A percentile compares a stretch with the other conserved stretches of the same genome.
Evolutionary conservation across 2,888 invertebrate genomes (phyloP).

Genomic region (Agrotis segetum): DNA sequence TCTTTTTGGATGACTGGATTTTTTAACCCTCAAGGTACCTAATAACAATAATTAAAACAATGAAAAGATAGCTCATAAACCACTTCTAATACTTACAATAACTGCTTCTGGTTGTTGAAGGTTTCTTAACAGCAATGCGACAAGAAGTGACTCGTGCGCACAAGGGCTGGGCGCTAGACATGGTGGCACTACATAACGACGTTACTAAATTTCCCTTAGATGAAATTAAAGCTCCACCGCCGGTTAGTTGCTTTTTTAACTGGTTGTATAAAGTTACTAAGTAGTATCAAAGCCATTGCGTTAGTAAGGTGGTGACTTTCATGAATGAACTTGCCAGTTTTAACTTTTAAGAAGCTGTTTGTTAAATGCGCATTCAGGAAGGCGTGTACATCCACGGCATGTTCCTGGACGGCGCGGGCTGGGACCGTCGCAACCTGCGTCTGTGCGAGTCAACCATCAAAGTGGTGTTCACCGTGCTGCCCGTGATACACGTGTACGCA

Average conservation of each 20-base stretch:
- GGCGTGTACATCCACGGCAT: slow-evolving; percentile 96
- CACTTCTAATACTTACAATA: no score
- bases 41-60: no score
- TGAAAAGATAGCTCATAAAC: no score
- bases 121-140: slow-evolving; percentile 97
- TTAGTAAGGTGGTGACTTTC: not conserved
- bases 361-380: slow-evolving; percentile 88
- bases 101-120: slow-evolving; percentile 77
- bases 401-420: slow-evolving; percentile 96
- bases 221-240: slow-evolving; percentile 93
- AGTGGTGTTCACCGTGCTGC: slow-evolving; percentile 95
- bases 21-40: slow-evolving; percentile 96
- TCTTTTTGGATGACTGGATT: slow-evolving; percentile 98
- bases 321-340: not conserved
- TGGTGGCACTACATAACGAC: slow-evolving; percentile 95
- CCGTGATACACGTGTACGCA: slow-evolving; percentile 95
- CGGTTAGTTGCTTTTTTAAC: slow-evolving; percentile 78
- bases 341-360: slow-evolving; percentile 1
- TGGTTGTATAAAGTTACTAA: not conserved
- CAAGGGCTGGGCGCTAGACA: slow-evolving; percentile 97
- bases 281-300: not conserved
- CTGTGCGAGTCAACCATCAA: slow-evolving; percentile 95
- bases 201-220: slow-evolving; percentile 93
- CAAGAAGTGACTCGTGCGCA: slow-evolving; percentile 97
- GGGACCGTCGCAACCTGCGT: slow-evolving; percentile 94